Percentiles rank a stretch among this genome's conserved stretches.
These are phyloP conservation scores for Stegastes partitus DNA, from an alignment of 2,113 vertebrate species.

Conservation along the genomic window DNA sequence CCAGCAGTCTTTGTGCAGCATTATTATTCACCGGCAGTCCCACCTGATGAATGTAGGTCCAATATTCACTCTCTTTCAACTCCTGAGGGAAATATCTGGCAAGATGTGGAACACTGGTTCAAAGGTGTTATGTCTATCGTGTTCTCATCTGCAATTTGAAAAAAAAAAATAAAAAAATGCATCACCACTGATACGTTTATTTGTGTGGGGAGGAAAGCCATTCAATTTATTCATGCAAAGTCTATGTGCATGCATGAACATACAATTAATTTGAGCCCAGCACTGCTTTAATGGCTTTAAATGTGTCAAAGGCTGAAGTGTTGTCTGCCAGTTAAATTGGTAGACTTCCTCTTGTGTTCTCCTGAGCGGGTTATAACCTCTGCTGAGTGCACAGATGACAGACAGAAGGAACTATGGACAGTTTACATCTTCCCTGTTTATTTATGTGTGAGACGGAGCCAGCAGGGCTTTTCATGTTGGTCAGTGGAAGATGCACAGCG, in stretches of 20 bases:
- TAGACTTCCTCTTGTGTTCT: conserved; percentile 63
- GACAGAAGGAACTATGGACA: conserved; percentile 55
- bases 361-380: conserved; percentile 30
- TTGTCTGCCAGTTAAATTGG: conserved; percentile 40
- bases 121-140: too few species aligned
- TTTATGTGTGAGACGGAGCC: not conserved
- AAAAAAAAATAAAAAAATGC: too few species aligned
- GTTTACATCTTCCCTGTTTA: conserved; percentile 33
- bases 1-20: too few species aligned
- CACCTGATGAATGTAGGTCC: too few species aligned
- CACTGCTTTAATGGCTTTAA: not conserved
- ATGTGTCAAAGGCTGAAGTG: conserved; percentile 6
- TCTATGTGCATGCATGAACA: not conserved
- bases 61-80: too few species aligned
- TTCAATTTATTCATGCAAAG: not conserved
- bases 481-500: not conserved
- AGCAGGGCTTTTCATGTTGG: not conserved
- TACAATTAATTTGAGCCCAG: not conserved
- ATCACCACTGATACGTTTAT: too few species aligned
- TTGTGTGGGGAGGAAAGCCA: too few species aligned
- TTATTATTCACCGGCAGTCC: too few species aligned
- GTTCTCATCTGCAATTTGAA: too few species aligned
- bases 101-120: too few species aligned
- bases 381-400: conserved; percentile 53
- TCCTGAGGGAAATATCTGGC: too few species aligned